These are phyloP conservation scores for Tringa solitaria DNA, from an alignment of 2,113 vertebrate species.

Conservation along the genomic window DNA sequence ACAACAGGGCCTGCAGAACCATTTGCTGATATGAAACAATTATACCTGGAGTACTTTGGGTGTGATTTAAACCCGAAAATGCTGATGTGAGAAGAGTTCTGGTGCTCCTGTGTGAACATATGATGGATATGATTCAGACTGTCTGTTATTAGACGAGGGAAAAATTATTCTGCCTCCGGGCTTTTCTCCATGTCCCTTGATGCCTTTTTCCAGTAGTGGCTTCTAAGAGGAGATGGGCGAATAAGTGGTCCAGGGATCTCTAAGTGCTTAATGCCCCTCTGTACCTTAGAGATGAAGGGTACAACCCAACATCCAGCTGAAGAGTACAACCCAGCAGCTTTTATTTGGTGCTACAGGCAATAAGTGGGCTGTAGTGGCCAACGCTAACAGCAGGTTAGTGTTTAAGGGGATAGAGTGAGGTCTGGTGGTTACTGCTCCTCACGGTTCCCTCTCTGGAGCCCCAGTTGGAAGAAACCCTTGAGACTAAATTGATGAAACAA, in stretches of 20 bases:
- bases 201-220: background rate
- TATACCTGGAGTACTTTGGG: background rate
- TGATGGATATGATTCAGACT: background rate
- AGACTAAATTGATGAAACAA: too few relatives aligned
- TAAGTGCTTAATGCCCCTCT: background rate
- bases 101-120: background rate
- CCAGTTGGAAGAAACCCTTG: background rate
- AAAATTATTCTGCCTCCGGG: background rate
- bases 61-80: background rate
- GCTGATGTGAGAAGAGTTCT: background rate
- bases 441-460: background rate
- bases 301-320: background rate
- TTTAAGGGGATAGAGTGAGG: background rate
- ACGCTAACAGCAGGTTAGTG: background rate
- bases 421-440: background rate
- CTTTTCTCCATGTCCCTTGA: background rate
- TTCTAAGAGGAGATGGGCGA: background rate
- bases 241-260: too few relatives aligned
- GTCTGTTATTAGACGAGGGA: background rate
- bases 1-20: fast-evolving
- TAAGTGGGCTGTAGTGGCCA: background rate
- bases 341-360: background rate
- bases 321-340: background rate
- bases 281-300: background rate
- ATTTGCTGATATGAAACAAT: background rate